phyloP scores from a whole-genome alignment of 2,113 vertebrate genomes.

The Phainopepla nitens region DNA sequence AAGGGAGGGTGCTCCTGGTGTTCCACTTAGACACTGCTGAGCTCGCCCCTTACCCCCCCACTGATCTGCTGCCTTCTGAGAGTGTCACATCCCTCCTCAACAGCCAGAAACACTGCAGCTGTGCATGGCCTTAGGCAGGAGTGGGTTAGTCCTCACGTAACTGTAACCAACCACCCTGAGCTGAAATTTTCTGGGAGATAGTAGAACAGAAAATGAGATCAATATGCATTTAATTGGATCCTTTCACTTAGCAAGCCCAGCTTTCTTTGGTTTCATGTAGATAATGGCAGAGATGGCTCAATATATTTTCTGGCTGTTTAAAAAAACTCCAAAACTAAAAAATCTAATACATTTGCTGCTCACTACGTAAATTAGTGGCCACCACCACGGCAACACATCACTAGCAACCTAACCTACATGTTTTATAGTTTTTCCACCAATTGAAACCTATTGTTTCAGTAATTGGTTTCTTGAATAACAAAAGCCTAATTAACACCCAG shows the following conservation, averaged over 20 bases:
- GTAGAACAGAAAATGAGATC: neutral
- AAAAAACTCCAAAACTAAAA: fast-evolving
- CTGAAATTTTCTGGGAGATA: neutral
- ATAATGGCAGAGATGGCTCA: neutral
- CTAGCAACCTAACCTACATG: neutral
- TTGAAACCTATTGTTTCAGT: neutral
- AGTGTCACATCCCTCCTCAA: neutral
- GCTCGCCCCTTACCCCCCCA: neutral
- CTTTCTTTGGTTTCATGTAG: neutral
- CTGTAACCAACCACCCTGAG: neutral
- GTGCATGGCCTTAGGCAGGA: neutral
- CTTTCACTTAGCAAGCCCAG: neutral
- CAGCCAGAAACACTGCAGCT: neutral
- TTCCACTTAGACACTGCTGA: neutral
- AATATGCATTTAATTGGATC: neutral
- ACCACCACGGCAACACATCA: neutral
- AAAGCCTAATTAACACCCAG: neutral
- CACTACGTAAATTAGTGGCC: fast-evolving
- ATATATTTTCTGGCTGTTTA: neutral
- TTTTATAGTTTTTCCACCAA: neutral
- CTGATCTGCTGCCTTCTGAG: neutral
- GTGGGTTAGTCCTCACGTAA: fast-evolving
- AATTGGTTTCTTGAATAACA: neutral
- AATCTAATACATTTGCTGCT: neutral
- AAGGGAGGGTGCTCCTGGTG: neutral